Percentiles rank a stretch among this genome's conserved stretches.
Conservation (phyloP, 2,113 vertebrate species). For the Spea bombifrons region DNA sequence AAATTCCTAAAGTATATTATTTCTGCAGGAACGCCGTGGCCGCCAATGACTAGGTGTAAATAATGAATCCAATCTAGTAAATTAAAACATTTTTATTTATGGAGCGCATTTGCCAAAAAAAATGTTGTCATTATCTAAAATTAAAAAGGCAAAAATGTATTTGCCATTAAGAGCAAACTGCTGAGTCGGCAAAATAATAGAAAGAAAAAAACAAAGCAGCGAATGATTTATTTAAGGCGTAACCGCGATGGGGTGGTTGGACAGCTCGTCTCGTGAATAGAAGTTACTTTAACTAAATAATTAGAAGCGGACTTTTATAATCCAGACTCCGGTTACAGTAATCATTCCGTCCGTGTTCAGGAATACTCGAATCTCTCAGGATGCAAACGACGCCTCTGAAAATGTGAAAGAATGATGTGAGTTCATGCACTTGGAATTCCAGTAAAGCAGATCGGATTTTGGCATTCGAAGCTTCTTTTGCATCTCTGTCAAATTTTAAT, state of each 20-base stretch:
- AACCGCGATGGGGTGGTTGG: not conserved
- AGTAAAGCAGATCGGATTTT: conserved; percentile 40
- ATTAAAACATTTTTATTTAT: conserved; percentile 26
- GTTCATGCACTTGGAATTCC: conserved; percentile 36
- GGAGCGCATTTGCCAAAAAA: conserved; percentile 15
- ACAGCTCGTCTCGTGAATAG: conserved; percentile 8
- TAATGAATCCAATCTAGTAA: conserved; percentile 22
- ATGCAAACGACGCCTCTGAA: conserved; percentile 31
- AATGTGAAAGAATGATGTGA: conserved; percentile 37
- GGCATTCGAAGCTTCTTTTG: conserved; percentile 31
- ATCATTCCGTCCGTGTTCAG: conserved; percentile 26
- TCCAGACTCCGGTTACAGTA: conserved; percentile 34
- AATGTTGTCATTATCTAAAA: conserved; percentile 26
- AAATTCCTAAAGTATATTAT: not conserved
- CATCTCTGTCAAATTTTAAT: conserved; percentile 46
- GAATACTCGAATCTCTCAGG: conserved; percentile 31
- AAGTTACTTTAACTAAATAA: conserved; percentile 19
- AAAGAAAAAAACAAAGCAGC: not conserved
- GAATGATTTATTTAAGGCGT: not conserved
- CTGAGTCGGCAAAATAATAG: not conserved
- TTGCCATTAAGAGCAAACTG: conserved; percentile 12
- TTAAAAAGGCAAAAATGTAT: conserved; percentile 7
- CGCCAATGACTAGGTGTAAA: not conserved
- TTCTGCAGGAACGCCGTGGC: not conserved
- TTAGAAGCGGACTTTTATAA: conserved; percentile 33